Evolutionary conservation across 2,888 invertebrate species (phyloP).

Genomic region (Hoplodrina ambigua): DNA sequence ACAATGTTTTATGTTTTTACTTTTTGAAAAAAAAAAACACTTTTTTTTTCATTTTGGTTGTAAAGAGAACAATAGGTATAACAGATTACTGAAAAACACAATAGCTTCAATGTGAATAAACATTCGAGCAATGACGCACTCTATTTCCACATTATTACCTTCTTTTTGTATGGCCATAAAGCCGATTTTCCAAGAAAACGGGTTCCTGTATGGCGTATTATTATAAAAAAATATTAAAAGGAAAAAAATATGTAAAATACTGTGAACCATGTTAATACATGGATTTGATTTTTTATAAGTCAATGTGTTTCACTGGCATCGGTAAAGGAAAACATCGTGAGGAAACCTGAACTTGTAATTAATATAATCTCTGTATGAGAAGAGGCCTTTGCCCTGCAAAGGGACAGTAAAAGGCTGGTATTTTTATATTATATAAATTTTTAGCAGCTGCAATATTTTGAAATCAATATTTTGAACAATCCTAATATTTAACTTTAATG

Average conservation of each 20-base stretch:
- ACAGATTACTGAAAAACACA: neutral
- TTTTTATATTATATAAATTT: too few species aligned
- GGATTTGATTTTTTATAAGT: neutral
- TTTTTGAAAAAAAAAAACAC: too few species aligned
- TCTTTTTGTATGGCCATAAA: constrained; percentile 20
- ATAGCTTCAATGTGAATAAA: constrained; percentile 16
- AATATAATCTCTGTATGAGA: too few species aligned
- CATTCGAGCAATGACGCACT: constrained; percentile 16
- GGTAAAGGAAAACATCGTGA: too few species aligned
- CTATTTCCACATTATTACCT: constrained; percentile 22
- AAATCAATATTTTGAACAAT: neutral
- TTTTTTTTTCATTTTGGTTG: constrained; percentile 1
- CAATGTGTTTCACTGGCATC: too few species aligned
- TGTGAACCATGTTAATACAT: neutral
- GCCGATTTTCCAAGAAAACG: constrained; percentile 24
- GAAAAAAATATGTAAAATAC: neutral
- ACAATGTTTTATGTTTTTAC: too few species aligned
- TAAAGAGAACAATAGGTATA: neutral
- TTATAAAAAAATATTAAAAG: neutral
- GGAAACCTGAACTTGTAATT: too few species aligned
- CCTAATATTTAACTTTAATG: neutral
- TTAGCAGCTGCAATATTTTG: neutral
- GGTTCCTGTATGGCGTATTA: neutral
- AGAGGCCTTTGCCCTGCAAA: too few species aligned
- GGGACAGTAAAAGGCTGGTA: too few species aligned